Conservation (phyloP, 2,113 vertebrate species). For the Colius striatus region DNA sequence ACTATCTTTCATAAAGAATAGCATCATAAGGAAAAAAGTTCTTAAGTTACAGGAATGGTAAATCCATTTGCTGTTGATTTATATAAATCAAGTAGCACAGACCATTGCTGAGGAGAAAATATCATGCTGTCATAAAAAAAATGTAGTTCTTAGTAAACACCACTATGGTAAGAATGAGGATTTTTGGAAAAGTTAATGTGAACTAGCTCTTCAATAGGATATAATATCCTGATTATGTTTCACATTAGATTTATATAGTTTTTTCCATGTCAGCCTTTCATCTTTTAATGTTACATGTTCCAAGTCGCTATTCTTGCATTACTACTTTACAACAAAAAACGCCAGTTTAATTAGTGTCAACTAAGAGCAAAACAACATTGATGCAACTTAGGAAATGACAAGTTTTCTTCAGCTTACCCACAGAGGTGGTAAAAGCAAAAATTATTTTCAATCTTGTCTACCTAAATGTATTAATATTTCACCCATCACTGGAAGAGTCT, state of each 20-base stretch:
- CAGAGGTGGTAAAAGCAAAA: neutral
- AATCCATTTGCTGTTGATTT: neutral
- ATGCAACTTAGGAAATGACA: neutral
- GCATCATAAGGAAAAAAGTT: neutral
- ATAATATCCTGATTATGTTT: neutral
- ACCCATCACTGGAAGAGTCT: neutral
- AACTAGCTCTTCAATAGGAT: neutral
- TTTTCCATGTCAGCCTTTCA: neutral
- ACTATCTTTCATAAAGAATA: neutral
- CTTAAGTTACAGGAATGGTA: neutral
- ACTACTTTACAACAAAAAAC: neutral
- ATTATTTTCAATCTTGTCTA: neutral
- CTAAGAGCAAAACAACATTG: neutral
- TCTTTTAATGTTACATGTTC: neutral
- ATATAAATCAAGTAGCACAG: neutral
- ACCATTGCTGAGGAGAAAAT: neutral
- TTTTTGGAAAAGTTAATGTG: neutral
- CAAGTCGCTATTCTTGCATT: neutral
- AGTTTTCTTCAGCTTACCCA: neutral
- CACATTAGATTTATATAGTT: neutral
- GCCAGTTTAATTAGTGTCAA: neutral
- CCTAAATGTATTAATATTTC: neutral
- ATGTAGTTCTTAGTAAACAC: neutral
- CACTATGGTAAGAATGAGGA: neutral
- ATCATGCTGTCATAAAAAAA: neutral